Evolutionary conservation across 2,888 invertebrate species (phyloP).

Genomic region (Halocaridina rubra): DNA sequence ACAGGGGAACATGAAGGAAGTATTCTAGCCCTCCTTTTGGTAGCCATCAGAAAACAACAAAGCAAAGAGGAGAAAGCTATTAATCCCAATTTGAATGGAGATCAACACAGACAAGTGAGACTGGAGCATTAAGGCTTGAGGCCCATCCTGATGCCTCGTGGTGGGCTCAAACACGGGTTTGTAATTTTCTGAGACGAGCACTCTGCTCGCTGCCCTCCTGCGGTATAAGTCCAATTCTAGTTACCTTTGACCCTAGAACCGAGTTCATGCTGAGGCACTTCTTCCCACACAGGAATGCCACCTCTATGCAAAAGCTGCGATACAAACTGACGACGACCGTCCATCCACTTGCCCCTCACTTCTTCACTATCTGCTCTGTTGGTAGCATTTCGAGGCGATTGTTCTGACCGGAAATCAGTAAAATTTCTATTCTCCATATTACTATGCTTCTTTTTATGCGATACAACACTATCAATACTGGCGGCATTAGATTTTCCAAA

Average conservation of each 20-base stretch:
- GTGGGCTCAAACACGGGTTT: too few species aligned
- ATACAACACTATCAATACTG: not conserved
- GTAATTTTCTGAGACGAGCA: too few species aligned
- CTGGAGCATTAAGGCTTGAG: too few species aligned
- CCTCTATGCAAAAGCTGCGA: conserved; percentile 22
- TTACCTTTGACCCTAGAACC: conserved; percentile 19
- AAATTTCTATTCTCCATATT: not conserved
- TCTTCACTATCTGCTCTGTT: not conserved
- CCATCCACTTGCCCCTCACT: not conserved
- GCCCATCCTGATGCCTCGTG: too few species aligned
- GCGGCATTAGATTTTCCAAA: not conserved
- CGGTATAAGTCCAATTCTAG: too few species aligned
- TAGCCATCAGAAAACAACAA: too few species aligned
- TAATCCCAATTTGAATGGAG: too few species aligned
- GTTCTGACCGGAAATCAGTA: not conserved
- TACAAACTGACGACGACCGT: conserved; percentile 19
- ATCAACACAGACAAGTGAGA: not conserved
- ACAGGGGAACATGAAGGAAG: too few species aligned
- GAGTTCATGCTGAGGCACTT: conserved; percentile 30
- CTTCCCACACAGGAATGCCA: conserved; percentile 41
- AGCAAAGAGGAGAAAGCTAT: too few species aligned
- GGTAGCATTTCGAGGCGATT: not conserved
- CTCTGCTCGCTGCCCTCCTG: too few species aligned
- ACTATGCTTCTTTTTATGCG: not conserved
- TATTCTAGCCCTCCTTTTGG: too few species aligned